These are phyloP conservation scores for Phrynosoma blainvillii DNA, from an alignment of 2,113 vertebrate species.

Conservation along the genomic window DNA sequence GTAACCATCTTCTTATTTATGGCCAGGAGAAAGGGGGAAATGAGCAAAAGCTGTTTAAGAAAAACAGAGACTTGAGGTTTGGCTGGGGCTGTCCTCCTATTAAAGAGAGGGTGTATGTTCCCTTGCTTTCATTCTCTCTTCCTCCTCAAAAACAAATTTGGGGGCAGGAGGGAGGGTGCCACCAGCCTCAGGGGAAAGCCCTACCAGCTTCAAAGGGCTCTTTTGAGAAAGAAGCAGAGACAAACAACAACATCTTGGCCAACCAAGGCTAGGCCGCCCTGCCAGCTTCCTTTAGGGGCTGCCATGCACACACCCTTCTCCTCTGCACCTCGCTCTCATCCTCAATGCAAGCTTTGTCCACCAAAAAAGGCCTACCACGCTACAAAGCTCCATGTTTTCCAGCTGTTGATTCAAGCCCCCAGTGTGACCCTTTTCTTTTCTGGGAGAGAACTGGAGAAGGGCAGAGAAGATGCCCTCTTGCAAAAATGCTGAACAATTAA, in stretches of 20 bases:
- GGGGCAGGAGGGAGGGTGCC: background rate
- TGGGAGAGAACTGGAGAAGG: too few relatives aligned
- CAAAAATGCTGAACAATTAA: too few relatives aligned
- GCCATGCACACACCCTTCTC: background rate
- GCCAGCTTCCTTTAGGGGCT: background rate
- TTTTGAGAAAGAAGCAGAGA: slow-evolving; percentile 1
- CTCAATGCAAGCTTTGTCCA: slow-evolving; percentile 10
- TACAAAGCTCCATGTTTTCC: too few relatives aligned
- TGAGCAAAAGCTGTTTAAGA: background rate
- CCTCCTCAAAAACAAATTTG: background rate
- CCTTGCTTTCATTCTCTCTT: background rate
- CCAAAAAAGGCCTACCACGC: background rate
- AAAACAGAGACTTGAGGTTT: background rate
- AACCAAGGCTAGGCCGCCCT: background rate
- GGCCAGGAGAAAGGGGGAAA: background rate
- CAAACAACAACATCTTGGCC: background rate
- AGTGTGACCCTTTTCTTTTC: too few relatives aligned
- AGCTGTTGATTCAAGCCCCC: too few relatives aligned
- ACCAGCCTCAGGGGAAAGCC: too few relatives aligned
- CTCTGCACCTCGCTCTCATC: background rate
- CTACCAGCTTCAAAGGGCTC: background rate
- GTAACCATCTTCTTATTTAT: background rate
- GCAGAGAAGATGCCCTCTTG: too few relatives aligned
- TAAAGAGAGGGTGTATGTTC: background rate
- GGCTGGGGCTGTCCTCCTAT: background rate